Base-by-base conservation (phyloP, 2,888 invertebrate species). In the Andrena camellia region DNA sequence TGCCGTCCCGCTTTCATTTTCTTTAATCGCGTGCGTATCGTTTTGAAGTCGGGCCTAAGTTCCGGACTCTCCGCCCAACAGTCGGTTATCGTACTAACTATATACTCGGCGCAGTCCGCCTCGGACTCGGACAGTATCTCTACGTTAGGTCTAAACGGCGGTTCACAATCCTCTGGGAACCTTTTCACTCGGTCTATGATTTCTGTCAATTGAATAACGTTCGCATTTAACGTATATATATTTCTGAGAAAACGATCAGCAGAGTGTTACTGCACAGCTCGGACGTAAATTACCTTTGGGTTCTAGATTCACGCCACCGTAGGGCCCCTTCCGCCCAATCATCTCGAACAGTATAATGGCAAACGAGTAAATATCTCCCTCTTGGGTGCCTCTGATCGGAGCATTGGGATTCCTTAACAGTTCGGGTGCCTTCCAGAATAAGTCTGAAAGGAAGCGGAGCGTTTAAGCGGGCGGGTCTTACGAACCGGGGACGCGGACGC, bases 341-440 rank as follows among this genome's bases (percentile, higher is more conserved):
- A 99, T 97, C 95, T 99, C 99, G 94, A 98, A 99, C 86, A 99
- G 95, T 92, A 99, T 98, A 89, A 99, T 98, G 78, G 97, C 98
- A 95, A 99, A 99, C 26, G 99, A 98, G 94, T 99, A 99, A 20
- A 99, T 97, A 94, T 99, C 99, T 23, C 97, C 98, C 94, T 98
- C 98, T 93, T 97, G 98, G 26, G 97, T 97, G 60, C 98, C 98
- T 88, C 95, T 93, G 68, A 95, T 95, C 81, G 96, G 96, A 80
- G 96, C 95, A 86, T 96, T 96, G 83, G 97, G 96, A 92, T 97
- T 96, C 77, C 98, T 95, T 87, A 99, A 94, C 76, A 98, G 94
- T 94, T 99, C 99, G 0, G 99, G 99, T 13, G 99, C 98, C 93
- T 97, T 98, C 99, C 99, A 99, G 92, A 99, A 96, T 94, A 98